Conservation (phyloP, 2,888 invertebrate species). For the Polymixis flavicincta region DNA sequence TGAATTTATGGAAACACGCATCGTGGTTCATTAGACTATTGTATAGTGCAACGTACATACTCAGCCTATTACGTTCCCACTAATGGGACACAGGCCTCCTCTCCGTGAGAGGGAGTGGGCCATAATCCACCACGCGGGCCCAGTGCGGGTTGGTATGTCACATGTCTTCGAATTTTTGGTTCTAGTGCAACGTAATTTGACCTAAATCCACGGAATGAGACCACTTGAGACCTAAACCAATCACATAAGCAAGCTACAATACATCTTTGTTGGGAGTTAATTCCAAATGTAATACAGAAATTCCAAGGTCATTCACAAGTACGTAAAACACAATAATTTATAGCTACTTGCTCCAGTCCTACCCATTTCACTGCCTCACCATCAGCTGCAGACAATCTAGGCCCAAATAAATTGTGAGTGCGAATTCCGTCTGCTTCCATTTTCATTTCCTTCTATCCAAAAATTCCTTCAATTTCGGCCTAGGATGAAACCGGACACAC, state of each 20-base stretch:
- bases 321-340: constrained; percentile 48
- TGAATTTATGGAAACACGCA: background rate
- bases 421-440: constrained; percentile 38
- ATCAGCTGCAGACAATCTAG: constrained; percentile 49
- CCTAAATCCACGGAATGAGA: background rate
- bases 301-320: constrained; percentile 35
- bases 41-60: background rate
- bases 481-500: constrained; percentile 56
- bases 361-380: constrained; percentile 39
- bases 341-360: constrained; percentile 25
- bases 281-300: constrained; percentile 35
- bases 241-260: background rate
- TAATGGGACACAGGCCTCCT: too few relatives aligned
- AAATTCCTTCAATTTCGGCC: constrained; percentile 54
- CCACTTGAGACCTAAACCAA: too few relatives aligned
- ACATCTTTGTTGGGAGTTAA: constrained; percentile 7
- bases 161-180: too few relatives aligned
- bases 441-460: constrained; percentile 61
- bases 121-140: too few relatives aligned
- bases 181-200: too few relatives aligned
- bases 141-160: too few relatives aligned
- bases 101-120: too few relatives aligned
- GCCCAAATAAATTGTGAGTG: constrained; percentile 40
- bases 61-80: too few relatives aligned
- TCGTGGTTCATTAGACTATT: background rate